Conservation (phyloP, 2,888 invertebrate genomes). For the Mechanitis mazaeus region DNA sequence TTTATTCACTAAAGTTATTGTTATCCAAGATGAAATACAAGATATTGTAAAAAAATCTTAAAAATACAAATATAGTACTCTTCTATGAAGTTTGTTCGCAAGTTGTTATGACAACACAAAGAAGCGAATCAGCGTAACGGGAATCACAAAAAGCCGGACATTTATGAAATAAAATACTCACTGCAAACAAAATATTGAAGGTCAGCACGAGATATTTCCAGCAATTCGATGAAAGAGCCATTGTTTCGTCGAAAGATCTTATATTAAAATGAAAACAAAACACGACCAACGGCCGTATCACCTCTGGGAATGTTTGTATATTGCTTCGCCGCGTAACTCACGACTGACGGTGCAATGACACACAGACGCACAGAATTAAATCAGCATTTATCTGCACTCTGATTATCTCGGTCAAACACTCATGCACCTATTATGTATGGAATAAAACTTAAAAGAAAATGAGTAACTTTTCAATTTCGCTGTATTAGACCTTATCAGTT, state of each 20-base stretch:
- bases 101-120: conserved; percentile 67
- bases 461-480: conserved; percentile 38
- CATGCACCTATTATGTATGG: conserved; percentile 16
- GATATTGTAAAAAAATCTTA: background rate
- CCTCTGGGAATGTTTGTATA: conserved; percentile 61
- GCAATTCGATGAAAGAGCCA: conserved; percentile 69
- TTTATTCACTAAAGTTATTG: background rate
- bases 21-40: background rate
- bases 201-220: conserved; percentile 72
- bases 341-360: conserved; percentile 56
- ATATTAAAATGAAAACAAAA: conserved; percentile 66
- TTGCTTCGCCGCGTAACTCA: conserved; percentile 39
- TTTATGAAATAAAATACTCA: conserved; percentile 49
- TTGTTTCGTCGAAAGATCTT: conserved; percentile 55
- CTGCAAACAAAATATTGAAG: conserved; percentile 69
- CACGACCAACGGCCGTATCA: conserved; percentile 52
- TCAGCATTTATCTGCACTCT: conserved; percentile 47
- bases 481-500: conserved; percentile 50
- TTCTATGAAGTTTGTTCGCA: conserved; percentile 25
- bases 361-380: conserved; percentile 60
- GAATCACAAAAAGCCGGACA: conserved; percentile 31
- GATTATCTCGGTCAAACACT: conserved; percentile 34
- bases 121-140: conserved; percentile 41
- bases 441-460: conserved; percentile 39
- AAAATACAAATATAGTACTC: conserved; percentile 2